phyloP scores from a whole-genome alignment of 2,888 invertebrate species.

The Lacanobia wlatinum region DNA sequence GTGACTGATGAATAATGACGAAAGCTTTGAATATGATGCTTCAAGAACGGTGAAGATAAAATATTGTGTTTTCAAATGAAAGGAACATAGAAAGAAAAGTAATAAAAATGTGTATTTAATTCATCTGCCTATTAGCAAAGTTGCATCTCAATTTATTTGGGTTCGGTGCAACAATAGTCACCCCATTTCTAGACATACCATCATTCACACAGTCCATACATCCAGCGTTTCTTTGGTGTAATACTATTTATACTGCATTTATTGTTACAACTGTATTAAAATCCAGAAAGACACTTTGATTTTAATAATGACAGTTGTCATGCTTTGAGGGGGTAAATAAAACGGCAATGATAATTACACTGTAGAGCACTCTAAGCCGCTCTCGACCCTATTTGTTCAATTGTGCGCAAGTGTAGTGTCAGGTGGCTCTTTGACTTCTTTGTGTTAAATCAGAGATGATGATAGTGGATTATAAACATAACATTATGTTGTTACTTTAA shows the following conservation, averaged over 20 bases:
- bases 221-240: neutral
- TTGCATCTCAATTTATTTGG: no score
- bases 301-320: conserved; percentile 29
- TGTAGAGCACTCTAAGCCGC: conserved; percentile 36
- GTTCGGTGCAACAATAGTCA: no score
- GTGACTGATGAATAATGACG: no score
- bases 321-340: conserved; percentile 27
- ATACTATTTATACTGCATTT: neutral
- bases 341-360: conserved; percentile 40
- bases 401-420: conserved; percentile 54
- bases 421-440: conserved; percentile 40
- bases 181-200: no score
- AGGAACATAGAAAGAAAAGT: no score
- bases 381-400: conserved; percentile 55
- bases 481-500: neutral
- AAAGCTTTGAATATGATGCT: no score
- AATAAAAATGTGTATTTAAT: no score
- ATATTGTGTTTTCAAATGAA: no score
- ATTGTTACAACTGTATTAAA: neutral
- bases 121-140: no score
- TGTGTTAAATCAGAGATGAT: conserved; percentile 17
- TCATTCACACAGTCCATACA: neutral
- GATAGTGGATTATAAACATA: conserved; percentile 24
- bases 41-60: no score
- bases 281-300: neutral